A percentile compares a stretch with the other conserved stretches of the same genome.
Conservation (phyloP, 2,113 vertebrate genomes). For the Plestiodon gilberti region DNA sequence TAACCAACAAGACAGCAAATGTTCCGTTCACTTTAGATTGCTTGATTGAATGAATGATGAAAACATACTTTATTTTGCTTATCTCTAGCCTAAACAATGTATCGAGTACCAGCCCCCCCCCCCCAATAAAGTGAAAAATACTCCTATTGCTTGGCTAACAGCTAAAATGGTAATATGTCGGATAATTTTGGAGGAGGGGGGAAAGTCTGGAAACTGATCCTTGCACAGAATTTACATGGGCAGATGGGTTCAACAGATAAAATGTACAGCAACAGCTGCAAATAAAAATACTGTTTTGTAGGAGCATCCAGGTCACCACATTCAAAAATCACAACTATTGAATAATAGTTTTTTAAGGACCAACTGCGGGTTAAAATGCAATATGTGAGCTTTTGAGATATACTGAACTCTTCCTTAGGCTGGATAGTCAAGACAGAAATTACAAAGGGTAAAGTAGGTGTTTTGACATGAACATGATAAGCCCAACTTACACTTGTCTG, state of each 20-base stretch:
- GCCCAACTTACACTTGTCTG: neutral
- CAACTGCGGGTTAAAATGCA: neutral
- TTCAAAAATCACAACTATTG: neutral
- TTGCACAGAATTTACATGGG: neutral
- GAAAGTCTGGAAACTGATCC: neutral
- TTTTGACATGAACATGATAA: neutral
- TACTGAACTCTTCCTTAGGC: neutral
- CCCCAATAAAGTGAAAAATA: neutral
- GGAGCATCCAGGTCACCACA: neutral
- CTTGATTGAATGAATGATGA: neutral
- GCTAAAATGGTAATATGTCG: neutral
- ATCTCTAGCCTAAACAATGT: neutral
- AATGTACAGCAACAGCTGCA: neutral
- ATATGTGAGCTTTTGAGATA: neutral
- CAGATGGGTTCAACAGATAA: neutral
- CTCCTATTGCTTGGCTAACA: neutral
- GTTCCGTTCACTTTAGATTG: neutral
- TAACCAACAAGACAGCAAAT: neutral
- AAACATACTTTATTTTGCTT: neutral
- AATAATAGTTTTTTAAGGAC: neutral
- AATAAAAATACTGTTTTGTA: neutral
- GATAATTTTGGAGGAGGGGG: neutral
- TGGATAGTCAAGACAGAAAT: neutral
- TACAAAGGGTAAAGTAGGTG: neutral
- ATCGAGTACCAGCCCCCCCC: neutral